Evolutionary conservation across 2,797 vertebrate genomes (phyloP).

Genomic region (Galago senegalensis): DNA sequence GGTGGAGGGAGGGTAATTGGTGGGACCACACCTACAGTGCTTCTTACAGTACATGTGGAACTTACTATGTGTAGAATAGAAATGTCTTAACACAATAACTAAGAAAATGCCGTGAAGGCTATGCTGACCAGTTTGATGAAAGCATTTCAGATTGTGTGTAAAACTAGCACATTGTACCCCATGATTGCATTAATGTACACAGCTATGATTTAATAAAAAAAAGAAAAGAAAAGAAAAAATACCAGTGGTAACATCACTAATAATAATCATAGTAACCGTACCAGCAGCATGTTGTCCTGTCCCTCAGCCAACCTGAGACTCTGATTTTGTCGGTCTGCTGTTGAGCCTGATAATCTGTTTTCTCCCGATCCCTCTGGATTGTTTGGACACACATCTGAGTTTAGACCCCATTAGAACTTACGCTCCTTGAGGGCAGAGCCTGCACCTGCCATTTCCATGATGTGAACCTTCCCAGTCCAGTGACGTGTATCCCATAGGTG

Average conservation of each 20-base stretch:
- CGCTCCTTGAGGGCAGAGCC: background rate
- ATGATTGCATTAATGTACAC: no score
- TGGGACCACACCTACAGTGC: no score
- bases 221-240: no score
- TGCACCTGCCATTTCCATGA: background rate
- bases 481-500: background rate
- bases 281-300: background rate
- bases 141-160: no score
- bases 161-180: no score
- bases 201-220: no score
- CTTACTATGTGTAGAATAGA: no score
- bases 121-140: no score
- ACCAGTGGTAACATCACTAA: background rate
- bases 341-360: background rate
- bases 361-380: background rate
- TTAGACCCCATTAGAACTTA: background rate
- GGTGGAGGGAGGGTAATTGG: no score
- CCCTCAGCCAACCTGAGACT: background rate
- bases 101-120: no score
- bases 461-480: background rate
- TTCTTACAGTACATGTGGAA: no score
- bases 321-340: background rate
- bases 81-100: no score
- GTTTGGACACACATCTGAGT: background rate
- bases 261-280: background rate